Evolutionary conservation across 2,888 invertebrate species (phyloP), one percentile per base, ranked within the genome.

Genomic region (Spodoptera picta): DNA sequence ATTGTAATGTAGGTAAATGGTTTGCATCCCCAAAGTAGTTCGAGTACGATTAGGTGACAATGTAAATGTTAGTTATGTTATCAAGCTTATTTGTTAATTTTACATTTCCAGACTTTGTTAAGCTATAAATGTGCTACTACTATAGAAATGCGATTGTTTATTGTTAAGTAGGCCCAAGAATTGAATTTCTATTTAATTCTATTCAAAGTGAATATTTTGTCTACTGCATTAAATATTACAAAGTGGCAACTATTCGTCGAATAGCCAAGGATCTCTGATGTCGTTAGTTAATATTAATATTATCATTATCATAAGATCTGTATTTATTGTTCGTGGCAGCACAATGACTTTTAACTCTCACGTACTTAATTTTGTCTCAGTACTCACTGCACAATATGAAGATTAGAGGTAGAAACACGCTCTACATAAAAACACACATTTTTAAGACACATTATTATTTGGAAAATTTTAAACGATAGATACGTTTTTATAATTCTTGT

Each of bases 301-400:
- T 65, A 47, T 47, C 54, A 63, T 41, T 87, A 89, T 88, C 88
- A 73, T 75, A 53, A 77, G 83, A 89, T 90, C 90, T 86, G 78
- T 83, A 84, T 87, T 86, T 90, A 90, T 91, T 92, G 90, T 91
- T 87, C 71, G 67, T 61, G 56, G 74, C 75, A 68, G 44, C 80
- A 90, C 91, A 91, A 91, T 90, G 86, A 74, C 62, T 75, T 83
- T 82, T 85, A 85, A 83, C 78, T 91, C 92, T 82, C 92, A 91
- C 91, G 90, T 85, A 86, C 72, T 69, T 77, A 75, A 79, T 77
- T 74, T 79, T 75, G 75, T 80, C 79, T 81, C 76, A 77, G 71
- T 67, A 69, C 70, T 64, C 47, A 69, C 65, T 65, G 63, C 64
- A 53, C 61, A 57, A 56, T 64, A 74, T 71, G 62, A 68, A 65